Conservation (phyloP, 2,113 vertebrate genomes). For the Apteryx mantelli region DNA sequence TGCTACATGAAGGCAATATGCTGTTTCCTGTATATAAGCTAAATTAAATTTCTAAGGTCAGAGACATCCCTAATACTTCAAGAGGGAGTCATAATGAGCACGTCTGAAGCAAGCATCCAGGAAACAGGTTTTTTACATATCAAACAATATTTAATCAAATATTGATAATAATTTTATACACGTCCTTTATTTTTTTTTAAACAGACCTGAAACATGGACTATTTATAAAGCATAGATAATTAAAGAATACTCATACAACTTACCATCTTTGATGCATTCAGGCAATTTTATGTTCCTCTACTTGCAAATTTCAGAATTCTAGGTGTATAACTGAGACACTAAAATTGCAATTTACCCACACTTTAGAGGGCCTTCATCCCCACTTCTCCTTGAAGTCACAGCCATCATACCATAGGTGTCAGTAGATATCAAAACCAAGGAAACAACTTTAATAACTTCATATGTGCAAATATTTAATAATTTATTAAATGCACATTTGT, state of each 20-base stretch:
- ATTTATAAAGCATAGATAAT: not conserved
- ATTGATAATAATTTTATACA: not conserved
- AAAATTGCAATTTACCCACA: not conserved
- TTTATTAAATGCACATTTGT: not conserved
- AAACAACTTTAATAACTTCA: not conserved
- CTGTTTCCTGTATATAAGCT: not conserved
- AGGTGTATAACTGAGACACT: not conserved
- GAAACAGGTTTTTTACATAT: constrained; percentile 15
- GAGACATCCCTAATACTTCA: not conserved
- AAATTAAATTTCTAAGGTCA: constrained; percentile 10
- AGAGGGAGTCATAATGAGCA: not conserved
- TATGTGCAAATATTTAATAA: not conserved
- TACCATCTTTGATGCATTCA: not conserved
- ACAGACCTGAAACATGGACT: not conserved
- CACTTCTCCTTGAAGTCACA: not conserved
- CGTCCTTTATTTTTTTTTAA: not conserved
- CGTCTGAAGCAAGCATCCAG: not conserved
- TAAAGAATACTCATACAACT: not conserved
- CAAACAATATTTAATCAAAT: constrained; percentile 12
- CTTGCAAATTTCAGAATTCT: not conserved
- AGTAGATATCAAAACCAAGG: not conserved
- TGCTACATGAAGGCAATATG: not conserved
- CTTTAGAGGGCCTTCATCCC: not conserved
- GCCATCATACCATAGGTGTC: not conserved
- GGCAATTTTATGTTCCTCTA: not conserved